Evolutionary conservation across 2,888 invertebrate genomes (phyloP), one percentile per base, ranked within the genome.

Genomic region (Drosophila melanosoma): DNA sequence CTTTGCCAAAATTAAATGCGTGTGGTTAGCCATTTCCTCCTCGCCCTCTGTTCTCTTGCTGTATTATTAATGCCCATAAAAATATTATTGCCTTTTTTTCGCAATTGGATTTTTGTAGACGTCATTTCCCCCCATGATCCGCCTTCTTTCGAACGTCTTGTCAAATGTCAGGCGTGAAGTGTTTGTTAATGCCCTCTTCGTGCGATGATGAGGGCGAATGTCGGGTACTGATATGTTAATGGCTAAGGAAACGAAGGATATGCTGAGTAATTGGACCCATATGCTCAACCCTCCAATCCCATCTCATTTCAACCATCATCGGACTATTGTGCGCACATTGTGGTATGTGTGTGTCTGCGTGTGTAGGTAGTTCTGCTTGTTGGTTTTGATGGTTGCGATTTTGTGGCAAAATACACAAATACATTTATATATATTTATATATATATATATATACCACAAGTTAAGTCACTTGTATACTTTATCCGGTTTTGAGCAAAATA

Each of bases 61-160:
- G 72, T 76, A 89, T 87, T 87, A 87, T 87, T 87, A 84, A 87
- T 89, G 83, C 75, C 83, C 87, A 87, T 87, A 87, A 87, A 87
- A 87, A 87, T 87, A 87, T 87, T 87, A 89, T 89, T 87, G 87
- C 87, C 85, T 87, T 87, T 89, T 87, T 86, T 89, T 89, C 82
- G 87, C 83, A 83, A 87, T 86, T 77, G 87, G 89, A 78, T 89
- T 86, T 83, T 73, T 74, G 70, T 73, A 60, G 71, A 69, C 75
- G 75, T 82, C 75, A 73, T 79, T 64, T 60, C 38, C 26, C 23
- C 51, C 20, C 32, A 8, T 20, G 11, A 6, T 17, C 35, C 42
- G 54, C 42, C 48, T 51, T 8, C 20, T 32, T 1, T 20, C 29
- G 56, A 71, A 63, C 73, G 65, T 82, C 84, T 84, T 89, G 87